phyloP scores from a whole-genome alignment of 2,888 invertebrate species.

The Mayetiola destructor region DNA sequence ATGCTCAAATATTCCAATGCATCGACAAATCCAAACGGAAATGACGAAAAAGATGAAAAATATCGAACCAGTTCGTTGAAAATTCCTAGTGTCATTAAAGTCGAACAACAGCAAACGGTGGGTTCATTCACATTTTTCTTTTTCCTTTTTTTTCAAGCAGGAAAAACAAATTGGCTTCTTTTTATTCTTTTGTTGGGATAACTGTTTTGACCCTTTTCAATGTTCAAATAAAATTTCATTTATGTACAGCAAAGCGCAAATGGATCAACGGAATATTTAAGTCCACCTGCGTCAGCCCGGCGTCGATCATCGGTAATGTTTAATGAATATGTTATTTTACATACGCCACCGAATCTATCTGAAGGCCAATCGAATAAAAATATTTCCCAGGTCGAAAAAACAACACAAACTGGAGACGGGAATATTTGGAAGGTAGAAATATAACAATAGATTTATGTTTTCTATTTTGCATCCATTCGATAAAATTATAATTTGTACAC shows the following conservation, averaged over 20 bases:
- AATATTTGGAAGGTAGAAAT: conserved; percentile 52
- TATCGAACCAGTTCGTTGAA: conserved; percentile 34
- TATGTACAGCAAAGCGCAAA: conserved; percentile 25
- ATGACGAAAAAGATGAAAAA: conserved; percentile 22
- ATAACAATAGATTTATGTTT: neutral
- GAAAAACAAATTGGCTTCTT: too few species aligned
- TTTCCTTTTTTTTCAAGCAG: neutral
- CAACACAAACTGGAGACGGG: conserved; percentile 70
- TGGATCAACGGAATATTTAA: conserved; percentile 37
- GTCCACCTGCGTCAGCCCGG: conserved; percentile 52
- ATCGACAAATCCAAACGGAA: conserved; percentile 13
- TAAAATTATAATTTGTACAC: neutral
- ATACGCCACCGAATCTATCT: conserved; percentile 38
- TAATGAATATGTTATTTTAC: conserved; percentile 67
- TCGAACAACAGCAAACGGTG: conserved; percentile 26
- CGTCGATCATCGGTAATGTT: conserved; percentile 79
- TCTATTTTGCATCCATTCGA: neutral
- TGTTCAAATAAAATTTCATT: conserved; percentile 22
- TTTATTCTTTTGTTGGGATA: neutral
- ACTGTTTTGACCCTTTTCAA: neutral
- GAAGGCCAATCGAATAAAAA: conserved; percentile 35
- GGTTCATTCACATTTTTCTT: neutral
- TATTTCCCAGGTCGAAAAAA: conserved; percentile 73
- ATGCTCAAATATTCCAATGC: conserved; percentile 19
- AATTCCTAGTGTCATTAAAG: conserved; percentile 31